These are phyloP conservation scores for Pseudorasbora parva DNA, from an alignment of 2,113 vertebrate species.

Conservation along the genomic window DNA sequence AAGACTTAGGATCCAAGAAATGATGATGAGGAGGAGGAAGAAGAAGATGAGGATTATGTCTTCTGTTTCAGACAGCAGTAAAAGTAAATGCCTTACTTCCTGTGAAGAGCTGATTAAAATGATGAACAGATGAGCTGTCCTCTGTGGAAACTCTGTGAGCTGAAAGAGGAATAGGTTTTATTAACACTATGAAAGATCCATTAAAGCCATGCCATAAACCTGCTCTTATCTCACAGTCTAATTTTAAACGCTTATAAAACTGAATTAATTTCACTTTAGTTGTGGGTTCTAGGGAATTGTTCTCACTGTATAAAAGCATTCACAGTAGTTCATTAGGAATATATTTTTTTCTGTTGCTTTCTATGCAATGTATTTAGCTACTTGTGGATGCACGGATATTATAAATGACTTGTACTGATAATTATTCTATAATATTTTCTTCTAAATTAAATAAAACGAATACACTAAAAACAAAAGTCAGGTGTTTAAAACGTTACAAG, in stretches of 20 bases:
- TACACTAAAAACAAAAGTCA: no score
- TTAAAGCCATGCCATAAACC: slow-evolving; percentile 7
- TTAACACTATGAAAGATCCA: slow-evolving; percentile 23
- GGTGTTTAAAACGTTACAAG: no score
- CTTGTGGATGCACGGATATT: no score
- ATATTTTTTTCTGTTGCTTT: no score
- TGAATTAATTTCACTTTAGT: slow-evolving; percentile 6
- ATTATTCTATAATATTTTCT: no score
- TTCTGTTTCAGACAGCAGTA: neutral
- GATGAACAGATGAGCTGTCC: slow-evolving; percentile 1
- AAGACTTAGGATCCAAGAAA: neutral
- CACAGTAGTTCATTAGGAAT: no score
- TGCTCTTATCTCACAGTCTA: slow-evolving; percentile 5
- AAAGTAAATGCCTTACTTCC: neutral
- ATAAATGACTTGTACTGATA: no score
- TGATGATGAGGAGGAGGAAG: neutral
- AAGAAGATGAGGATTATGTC: neutral
- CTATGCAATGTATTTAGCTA: no score
- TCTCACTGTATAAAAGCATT: neutral
- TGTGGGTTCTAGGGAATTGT: neutral
- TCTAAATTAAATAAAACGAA: no score
- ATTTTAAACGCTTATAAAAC: neutral
- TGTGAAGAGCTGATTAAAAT: neutral
- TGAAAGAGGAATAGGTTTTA: neutral
- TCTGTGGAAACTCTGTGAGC: neutral